Percentiles rank a stretch among this genome's conserved stretches.
Conservation (phyloP, 2,888 invertebrate genomes). For the Eilema sororculum region DNA sequence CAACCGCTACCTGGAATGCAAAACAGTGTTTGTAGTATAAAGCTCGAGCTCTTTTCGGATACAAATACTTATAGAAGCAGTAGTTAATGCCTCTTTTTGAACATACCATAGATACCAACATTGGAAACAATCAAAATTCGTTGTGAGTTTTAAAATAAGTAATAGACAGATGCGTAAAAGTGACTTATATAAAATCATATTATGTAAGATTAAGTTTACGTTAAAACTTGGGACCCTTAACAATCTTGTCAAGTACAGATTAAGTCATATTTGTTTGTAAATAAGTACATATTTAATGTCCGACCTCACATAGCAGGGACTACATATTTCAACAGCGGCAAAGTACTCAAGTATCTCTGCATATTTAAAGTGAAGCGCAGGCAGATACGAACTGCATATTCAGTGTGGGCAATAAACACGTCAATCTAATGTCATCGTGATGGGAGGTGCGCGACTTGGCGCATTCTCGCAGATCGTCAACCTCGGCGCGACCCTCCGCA, state of each 20-base stretch:
- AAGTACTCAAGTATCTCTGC: constrained; percentile 18
- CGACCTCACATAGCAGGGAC: not conserved
- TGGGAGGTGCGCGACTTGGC: constrained; percentile 70
- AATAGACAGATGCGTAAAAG: not conserved
- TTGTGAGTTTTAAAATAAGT: not conserved
- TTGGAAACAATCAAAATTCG: not conserved
- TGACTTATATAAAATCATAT: too few relatives aligned
- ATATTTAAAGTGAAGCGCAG: constrained; percentile 42
- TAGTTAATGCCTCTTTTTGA: not conserved
- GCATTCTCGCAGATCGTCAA: constrained; percentile 83
- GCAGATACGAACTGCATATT: constrained; percentile 51
- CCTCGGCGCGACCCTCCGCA: constrained; percentile 68
- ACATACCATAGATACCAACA: not conserved
- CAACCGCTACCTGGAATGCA: constrained; percentile 77
- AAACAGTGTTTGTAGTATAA: not conserved
- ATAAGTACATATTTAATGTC: not conserved
- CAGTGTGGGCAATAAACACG: constrained; percentile 69
- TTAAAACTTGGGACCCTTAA: not conserved
- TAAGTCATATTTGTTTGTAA: not conserved
- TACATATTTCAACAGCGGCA: not conserved
- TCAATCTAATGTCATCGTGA: constrained; percentile 70
- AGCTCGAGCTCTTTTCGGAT: too few relatives aligned
- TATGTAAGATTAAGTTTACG: not conserved
- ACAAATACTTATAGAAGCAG: not conserved
- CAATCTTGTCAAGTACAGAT: not conserved